Conservation (phyloP, 2,888 invertebrate species). For the Scaptomyza cyrtandrae region DNA sequence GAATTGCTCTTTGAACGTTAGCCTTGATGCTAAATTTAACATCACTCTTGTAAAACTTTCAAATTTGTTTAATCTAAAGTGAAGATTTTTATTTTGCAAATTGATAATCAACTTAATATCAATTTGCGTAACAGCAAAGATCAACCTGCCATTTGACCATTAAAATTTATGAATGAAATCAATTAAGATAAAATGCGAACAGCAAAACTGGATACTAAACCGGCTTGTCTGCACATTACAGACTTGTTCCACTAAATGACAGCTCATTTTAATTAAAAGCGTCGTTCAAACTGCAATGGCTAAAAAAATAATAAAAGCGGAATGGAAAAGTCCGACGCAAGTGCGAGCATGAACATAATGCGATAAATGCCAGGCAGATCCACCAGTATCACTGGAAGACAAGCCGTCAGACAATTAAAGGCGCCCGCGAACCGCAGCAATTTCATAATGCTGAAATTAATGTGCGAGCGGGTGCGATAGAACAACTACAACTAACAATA, state of each 20-base stretch:
- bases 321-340: slow-evolving; percentile 7
- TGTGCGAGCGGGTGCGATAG: slow-evolving; percentile 11
- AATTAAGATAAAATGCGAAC: slow-evolving; percentile 67
- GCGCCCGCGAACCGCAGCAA: slow-evolving; percentile 24
- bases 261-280: slow-evolving; percentile 64
- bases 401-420: slow-evolving; percentile 22
- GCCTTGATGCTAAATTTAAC: slow-evolving; percentile 54
- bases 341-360: slow-evolving; percentile 16
- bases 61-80: slow-evolving; percentile 6
- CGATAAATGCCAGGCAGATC: slow-evolving; percentile 3
- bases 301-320: background rate
- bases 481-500: slow-evolving; percentile 42
- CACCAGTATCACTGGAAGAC: too few relatives aligned
- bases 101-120: too few relatives aligned
- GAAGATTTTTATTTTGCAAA: slow-evolving; percentile 4
- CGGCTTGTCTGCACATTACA: slow-evolving; percentile 28
- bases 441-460: slow-evolving; percentile 40
- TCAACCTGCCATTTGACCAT: slow-evolving; percentile 29
- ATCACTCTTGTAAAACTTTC: slow-evolving; percentile 2
- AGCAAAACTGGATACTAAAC: slow-evolving; percentile 38
- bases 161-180: slow-evolving; percentile 72
- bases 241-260: slow-evolving; percentile 56
- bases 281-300: slow-evolving; percentile 63
- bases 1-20: slow-evolving; percentile 25
- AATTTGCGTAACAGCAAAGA: slow-evolving; percentile 13